A percentile compares a stretch with the other conserved stretches of the same genome.
Evolutionary conservation across 2,113 vertebrate genomes (phyloP).

Genomic region (Erpornis zantholeuca): DNA sequence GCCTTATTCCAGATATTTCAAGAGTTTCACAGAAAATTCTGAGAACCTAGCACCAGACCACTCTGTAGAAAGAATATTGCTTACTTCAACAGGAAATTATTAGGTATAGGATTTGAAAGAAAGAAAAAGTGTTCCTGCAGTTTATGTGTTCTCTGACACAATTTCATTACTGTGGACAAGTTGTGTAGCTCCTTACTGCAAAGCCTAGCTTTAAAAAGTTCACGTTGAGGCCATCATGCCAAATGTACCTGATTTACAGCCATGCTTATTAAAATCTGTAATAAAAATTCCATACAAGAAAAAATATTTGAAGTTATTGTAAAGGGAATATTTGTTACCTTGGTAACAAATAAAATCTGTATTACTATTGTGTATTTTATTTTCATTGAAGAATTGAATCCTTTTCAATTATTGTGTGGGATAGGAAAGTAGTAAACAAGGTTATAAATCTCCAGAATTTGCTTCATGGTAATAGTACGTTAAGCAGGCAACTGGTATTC

Average conservation of each 20-base stretch:
- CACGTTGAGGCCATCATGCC: conserved; percentile 9
- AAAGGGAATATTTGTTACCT: conserved; percentile 55
- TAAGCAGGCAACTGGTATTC: conserved; percentile 39
- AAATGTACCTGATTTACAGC: conserved; percentile 37
- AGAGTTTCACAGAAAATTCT: background rate
- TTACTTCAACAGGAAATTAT: background rate
- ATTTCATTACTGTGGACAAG: background rate
- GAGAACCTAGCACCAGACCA: background rate
- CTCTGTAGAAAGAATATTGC: background rate
- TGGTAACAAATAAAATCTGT: conserved; percentile 60
- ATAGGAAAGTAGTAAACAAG: conserved; percentile 54
- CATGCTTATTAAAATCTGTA: conserved; percentile 36
- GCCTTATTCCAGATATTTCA: background rate
- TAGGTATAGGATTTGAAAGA: background rate
- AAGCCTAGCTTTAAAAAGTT: background rate
- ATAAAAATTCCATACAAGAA: conserved; percentile 43
- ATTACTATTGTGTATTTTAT: conserved; percentile 36
- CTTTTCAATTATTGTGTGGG: conserved; percentile 64
- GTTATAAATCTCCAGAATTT: conserved; percentile 56
- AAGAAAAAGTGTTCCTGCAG: background rate
- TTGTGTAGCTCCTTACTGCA: background rate
- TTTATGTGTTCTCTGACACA: background rate
- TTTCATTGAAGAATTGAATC: conserved; percentile 56
- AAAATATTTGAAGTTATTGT: conserved; percentile 41
- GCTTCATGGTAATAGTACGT: conserved; percentile 22